Evolutionary conservation across 2,113 vertebrate species (phyloP), one percentile per base, ranked within the genome.

Genomic region (Colistium nudipinnis): DNA sequence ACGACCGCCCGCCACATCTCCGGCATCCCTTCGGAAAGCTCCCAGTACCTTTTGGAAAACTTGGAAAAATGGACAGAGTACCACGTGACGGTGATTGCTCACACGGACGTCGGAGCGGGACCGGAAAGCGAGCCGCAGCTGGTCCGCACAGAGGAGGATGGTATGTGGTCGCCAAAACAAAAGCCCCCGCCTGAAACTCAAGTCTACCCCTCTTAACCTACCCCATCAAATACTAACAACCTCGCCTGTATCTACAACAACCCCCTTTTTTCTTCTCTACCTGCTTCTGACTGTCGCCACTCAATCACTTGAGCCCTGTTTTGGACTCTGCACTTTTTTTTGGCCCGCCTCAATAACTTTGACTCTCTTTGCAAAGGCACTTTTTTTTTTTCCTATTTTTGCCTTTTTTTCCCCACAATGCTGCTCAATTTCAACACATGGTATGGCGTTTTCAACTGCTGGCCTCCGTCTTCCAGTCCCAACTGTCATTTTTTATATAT

Each of bases 51-150:
- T 94, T 96, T 99, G 96, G 97, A 98, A 94, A 95, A 97, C 79
- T 94, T 99, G 96, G 97, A 98, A 92, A 99, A 99, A 95, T 99
- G 96, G 96, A 98, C 96, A 90, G 95, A 98, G 74, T 98, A 99
- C 91, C 94, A 91, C 36, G 95, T 99, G 90, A 95, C 94, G 57
- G 95, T 99, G 90, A 95, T 91, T 67, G 98, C 96, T 89, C 95
- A 96, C 87, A 99, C 97, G 62, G 96, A 98, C 82, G 95, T 96
- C 64, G 98, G 98, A 93, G 94, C 95, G 76, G 96, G 98, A 91
- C 98, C 98, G 12, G 95, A 97, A 91, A 98, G 98, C 91, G 87
- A 94, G 76, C 94, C 95, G 55, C 90, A 96, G 90, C 93, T 98
- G 90, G 89, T 96, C 93, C 98, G 98, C 92, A 98, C 98, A 78